A percentile compares a stretch with the other conserved stretches of the same genome.
These are phyloP conservation scores for Cotesia typhae DNA, from an alignment of 1,140 invertebrate species.

Conservation along the genomic window DNA sequence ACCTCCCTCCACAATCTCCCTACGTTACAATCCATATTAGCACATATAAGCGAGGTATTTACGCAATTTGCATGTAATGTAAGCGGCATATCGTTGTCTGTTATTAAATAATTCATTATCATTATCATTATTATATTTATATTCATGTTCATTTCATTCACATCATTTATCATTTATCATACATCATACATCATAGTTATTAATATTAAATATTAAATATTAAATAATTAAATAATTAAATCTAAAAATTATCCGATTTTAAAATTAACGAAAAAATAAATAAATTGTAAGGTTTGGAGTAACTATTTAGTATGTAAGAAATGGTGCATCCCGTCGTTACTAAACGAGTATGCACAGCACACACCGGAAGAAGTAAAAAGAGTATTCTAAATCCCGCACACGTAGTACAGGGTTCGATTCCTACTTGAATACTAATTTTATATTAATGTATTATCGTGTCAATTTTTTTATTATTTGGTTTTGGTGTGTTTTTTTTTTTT, in stretches of 20 bases:
- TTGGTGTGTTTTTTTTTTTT: neutral
- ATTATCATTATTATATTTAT: neutral
- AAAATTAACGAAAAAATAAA: neutral
- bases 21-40: constrained; percentile 11
- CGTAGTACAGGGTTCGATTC: constrained; percentile 47
- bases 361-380: constrained; percentile 35
- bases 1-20: constrained; percentile 6
- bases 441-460: neutral
- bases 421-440: constrained; percentile 38
- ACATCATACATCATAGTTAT: neutral
- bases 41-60: neutral
- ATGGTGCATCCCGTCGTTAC: constrained; percentile 27
- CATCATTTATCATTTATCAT: neutral
- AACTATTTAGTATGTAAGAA: constrained; percentile 44
- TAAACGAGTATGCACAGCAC: neutral
- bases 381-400: constrained; percentile 29
- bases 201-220: neutral
- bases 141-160: neutral
- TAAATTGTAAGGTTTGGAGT: neutral
- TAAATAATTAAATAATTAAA: constrained; percentile 6
- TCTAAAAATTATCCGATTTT: neutral
- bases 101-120: neutral
- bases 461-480: neutral
- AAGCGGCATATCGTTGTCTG: neutral
- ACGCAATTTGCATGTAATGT: constrained; percentile 6